A percentile compares a stretch with the other conserved stretches of the same genome.
Conservation (phyloP, 2,797 vertebrate species). For the Chaenodraco wilsoni region DNA sequence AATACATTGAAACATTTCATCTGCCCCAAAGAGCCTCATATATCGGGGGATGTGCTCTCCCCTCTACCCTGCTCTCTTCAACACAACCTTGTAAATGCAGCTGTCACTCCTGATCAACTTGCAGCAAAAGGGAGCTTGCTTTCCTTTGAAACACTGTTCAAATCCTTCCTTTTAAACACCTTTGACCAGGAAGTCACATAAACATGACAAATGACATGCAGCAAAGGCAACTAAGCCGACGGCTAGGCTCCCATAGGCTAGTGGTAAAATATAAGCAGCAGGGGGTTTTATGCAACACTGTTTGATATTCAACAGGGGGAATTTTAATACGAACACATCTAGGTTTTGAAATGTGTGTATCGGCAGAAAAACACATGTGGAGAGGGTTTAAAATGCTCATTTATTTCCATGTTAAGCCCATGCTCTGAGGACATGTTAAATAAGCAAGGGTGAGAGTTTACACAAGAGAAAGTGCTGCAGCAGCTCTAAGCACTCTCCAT, state of each 20-base stretch:
- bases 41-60: conserved; percentile 50
- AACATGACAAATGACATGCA: conserved; percentile 38
- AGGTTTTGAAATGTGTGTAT: conserved; percentile 39
- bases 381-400: conserved; percentile 22
- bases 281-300: conserved; percentile 26
- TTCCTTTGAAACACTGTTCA: conserved; percentile 51
- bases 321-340: conserved; percentile 43
- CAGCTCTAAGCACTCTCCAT: conserved; percentile 37
- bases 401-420: conserved; percentile 37
- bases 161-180: conserved; percentile 47
- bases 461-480: conserved; percentile 50
- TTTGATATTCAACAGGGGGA: conserved; percentile 52
- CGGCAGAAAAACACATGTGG: not conserved
- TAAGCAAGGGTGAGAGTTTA: conserved; percentile 54
- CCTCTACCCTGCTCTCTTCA: conserved; percentile 35
- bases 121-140: conserved; percentile 29
- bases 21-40: conserved; percentile 43
- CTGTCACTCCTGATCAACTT: conserved; percentile 67
- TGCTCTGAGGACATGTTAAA: conserved; percentile 31
- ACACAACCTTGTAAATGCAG: conserved; percentile 49
- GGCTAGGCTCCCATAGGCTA: not conserved
- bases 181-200: conserved; percentile 43
- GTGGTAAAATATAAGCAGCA: conserved; percentile 28
- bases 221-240: conserved; percentile 9
- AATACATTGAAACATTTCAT: conserved; percentile 53